Evolutionary conservation across 92 coral and sea anemone genomes (phyloP).

Genomic region (Hydrozoanthus gracilis): DNA sequence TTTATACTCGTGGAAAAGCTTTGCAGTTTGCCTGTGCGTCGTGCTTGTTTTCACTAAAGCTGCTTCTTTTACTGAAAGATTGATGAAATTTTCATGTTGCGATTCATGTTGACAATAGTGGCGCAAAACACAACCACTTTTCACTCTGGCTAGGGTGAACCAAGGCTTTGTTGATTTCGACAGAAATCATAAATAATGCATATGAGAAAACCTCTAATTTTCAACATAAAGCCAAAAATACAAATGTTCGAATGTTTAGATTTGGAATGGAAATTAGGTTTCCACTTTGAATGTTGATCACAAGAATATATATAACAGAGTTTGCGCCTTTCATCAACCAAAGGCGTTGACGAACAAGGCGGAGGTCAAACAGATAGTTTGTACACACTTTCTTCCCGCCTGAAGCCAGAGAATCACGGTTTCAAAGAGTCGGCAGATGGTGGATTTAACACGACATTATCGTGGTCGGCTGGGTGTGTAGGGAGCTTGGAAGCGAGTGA

Average conservation of each 20-base stretch:
- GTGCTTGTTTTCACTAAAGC: neutral
- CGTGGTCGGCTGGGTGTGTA: conserved; percentile 44
- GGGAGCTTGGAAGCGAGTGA: conserved; percentile 45
- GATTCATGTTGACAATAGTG: conserved; percentile 31
- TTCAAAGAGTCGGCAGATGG: conserved; percentile 27
- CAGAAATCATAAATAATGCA: conserved; percentile 50
- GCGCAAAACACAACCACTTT: conserved; percentile 13
- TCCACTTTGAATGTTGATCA: conserved; percentile 30
- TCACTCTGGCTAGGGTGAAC: neutral
- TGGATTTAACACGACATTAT: conserved; percentile 17
- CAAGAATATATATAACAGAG: neutral
- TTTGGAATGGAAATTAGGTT: conserved; percentile 48
- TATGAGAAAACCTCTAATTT: conserved; percentile 50
- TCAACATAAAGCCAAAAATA: conserved; percentile 47
- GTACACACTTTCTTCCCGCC: neutral
- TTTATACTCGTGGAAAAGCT: neutral
- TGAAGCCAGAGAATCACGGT: neutral
- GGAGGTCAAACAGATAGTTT: too few relatives aligned
- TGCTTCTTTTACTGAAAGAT: conserved; percentile 21
- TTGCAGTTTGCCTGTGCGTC: neutral
- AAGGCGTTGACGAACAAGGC: neutral
- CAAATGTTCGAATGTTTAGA: conserved; percentile 38
- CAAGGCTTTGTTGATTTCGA: conserved; percentile 27
- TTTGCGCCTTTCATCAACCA: neutral
- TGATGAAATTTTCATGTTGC: conserved; percentile 29